phyloP scores from a whole-genome alignment of 2,797 vertebrate species.

The Sebastes taczanowskii region DNA sequence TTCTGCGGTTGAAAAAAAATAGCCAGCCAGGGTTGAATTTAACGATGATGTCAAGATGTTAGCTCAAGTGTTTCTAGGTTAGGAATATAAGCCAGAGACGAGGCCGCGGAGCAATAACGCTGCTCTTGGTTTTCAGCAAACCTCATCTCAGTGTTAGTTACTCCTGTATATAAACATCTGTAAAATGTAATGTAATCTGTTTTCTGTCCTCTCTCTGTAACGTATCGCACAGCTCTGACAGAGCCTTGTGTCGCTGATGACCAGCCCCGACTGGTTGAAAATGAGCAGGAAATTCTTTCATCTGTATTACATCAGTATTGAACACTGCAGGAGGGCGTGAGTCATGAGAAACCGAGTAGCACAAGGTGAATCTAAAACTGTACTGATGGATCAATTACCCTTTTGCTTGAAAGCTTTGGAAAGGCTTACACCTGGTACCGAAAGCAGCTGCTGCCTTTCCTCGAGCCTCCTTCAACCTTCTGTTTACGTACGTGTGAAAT shows the following conservation, averaged over 20 bases:
- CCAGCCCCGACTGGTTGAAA: conserved; percentile 18
- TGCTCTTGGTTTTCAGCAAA: conserved; percentile 64
- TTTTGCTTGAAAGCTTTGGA: conserved; percentile 34
- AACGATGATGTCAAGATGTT: conserved; percentile 60
- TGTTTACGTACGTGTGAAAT: conserved; percentile 76
- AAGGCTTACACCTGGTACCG: conserved; percentile 14
- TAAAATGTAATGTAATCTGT: conserved; percentile 62
- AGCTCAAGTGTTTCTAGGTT: conserved; percentile 49
- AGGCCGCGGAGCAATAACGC: conserved; percentile 58
- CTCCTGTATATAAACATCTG: conserved; percentile 67
- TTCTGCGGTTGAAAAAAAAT: conserved; percentile 38
- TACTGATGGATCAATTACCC: conserved; percentile 22
- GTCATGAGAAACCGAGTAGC: conserved; percentile 25
- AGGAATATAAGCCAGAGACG: conserved; percentile 77
- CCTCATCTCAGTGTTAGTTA: conserved; percentile 74
- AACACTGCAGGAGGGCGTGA: conserved; percentile 38
- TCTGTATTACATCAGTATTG: conserved; percentile 61
- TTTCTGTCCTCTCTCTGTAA: conserved; percentile 38
- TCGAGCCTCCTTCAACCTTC: conserved; percentile 49
- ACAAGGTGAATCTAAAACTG: conserved; percentile 41
- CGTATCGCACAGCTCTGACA: conserved; percentile 35
- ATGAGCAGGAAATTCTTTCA: conserved; percentile 36
- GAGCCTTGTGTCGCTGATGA: conserved; percentile 28
- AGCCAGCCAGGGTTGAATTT: conserved; percentile 59
- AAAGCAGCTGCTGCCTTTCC: conserved; percentile 51